These are phyloP conservation scores for Gymnothorax javanicus DNA, from an alignment of 2,797 vertebrate species.

Conservation along the genomic window DNA sequence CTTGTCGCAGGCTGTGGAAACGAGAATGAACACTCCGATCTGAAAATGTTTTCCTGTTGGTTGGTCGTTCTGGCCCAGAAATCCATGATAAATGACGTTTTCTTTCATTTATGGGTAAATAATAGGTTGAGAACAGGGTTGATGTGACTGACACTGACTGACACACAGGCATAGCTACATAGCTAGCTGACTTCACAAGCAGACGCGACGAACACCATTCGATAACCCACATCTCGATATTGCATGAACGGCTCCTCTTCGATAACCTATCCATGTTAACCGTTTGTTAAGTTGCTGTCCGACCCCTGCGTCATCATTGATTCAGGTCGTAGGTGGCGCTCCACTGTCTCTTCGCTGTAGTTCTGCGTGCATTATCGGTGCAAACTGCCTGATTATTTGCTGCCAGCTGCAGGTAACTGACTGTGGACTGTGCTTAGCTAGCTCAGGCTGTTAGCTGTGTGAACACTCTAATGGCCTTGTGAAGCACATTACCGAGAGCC, in stretches of 20 bases:
- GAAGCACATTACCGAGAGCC: background rate
- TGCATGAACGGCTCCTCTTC: background rate
- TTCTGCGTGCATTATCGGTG: background rate
- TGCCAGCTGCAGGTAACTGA: too few relatives aligned
- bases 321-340: background rate
- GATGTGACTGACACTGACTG: background rate
- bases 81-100: background rate
- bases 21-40: background rate
- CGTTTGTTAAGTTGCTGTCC: background rate
- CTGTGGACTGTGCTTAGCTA: background rate
- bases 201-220: background rate
- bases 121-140: background rate
- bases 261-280: background rate
- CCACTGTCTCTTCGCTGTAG: background rate
- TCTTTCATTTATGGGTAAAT: background rate
- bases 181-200: too few relatives aligned
- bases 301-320: background rate
- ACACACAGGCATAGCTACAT: background rate
- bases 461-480: background rate
- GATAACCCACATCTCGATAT: background rate
- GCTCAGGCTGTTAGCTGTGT: background rate
- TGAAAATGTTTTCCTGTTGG: background rate
- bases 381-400: background rate
- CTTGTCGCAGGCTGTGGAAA: too few relatives aligned
- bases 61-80: background rate